These are phyloP conservation scores for Onchidella celtica DNA, from an alignment of 2,888 invertebrate species.

Conservation along the genomic window DNA sequence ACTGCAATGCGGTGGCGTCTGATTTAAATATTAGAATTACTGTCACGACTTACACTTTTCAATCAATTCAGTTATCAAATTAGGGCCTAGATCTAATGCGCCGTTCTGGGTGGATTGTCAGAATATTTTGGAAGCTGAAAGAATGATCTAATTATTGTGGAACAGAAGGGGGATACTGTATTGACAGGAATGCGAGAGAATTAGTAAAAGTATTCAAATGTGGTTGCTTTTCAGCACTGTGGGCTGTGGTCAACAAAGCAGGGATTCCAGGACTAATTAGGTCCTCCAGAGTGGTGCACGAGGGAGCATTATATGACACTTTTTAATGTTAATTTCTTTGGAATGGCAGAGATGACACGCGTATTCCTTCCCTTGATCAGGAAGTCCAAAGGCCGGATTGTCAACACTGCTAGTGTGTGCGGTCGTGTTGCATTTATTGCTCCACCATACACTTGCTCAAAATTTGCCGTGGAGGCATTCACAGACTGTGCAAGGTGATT, in stretches of 20 bases:
- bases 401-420: slow-evolving; percentile 14
- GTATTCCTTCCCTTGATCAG: slow-evolving; percentile 26
- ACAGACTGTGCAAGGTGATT: slow-evolving; percentile 2
- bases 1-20: too few species aligned
- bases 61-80: too few species aligned
- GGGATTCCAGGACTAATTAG: slow-evolving; percentile 64
- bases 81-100: too few species aligned
- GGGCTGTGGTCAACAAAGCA: slow-evolving; percentile 75
- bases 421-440: slow-evolving; percentile 36
- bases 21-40: too few species aligned
- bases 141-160: too few species aligned
- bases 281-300: slow-evolving; percentile 75
- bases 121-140: too few species aligned
- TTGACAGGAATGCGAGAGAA: too few species aligned
- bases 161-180: too few species aligned
- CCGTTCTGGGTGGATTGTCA: too few species aligned
- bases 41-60: too few species aligned
- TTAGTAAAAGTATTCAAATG: too few species aligned
- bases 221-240: too few species aligned
- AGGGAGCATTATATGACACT: background rate
- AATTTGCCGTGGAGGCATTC: slow-evolving; percentile 27
- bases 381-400: background rate
- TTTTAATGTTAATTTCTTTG: slow-evolving; percentile 25
- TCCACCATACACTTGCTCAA: slow-evolving; percentile 47
- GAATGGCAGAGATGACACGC: background rate